These are phyloP conservation scores for Scaeva pyrastri DNA, from an alignment of 2,888 invertebrate species.

Conservation along the genomic window DNA sequence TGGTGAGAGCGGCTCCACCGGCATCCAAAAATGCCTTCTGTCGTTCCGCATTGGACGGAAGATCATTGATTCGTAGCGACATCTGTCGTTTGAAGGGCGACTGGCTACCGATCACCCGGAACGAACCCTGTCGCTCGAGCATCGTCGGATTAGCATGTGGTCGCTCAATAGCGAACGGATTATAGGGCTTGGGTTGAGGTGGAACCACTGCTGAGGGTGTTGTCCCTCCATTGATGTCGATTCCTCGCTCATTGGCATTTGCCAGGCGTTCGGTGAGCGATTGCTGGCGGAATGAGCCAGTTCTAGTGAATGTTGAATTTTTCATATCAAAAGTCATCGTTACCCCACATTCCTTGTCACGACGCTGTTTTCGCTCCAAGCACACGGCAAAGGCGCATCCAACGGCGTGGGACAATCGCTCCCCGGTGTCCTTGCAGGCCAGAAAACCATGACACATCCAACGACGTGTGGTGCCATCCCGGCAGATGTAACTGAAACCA, in stretches of 20 bases:
- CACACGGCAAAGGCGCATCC: conserved; percentile 99
- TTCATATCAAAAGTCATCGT: conserved; percentile 96
- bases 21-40: conserved; percentile 84
- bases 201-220: conserved; percentile 83
- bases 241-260: conserved; percentile 84
- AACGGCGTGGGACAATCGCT: conserved; percentile 98
- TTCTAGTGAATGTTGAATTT: conserved; percentile 95
- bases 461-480: conserved; percentile 98
- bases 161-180: conserved; percentile 97
- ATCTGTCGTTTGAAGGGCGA: conserved; percentile 98
- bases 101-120: conserved; percentile 91
- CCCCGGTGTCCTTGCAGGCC: conserved; percentile 97
- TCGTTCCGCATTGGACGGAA: conserved; percentile 97
- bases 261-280: conserved; percentile 91
- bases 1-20: conserved; percentile 79
- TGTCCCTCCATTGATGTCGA: conserved; percentile 79
- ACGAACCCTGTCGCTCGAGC: conserved; percentile 97
- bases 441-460: conserved; percentile 99
- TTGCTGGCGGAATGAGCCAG: conserved; percentile 95
- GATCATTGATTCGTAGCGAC: conserved; percentile 96
- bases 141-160: conserved; percentile 98
- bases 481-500: conserved; percentile 98
- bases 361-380: conserved; percentile 97
- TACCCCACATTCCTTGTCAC: conserved; percentile 98
- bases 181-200: conserved; percentile 87